Conservation (phyloP, 2,797 vertebrate genomes). For the Pseudomugil tenellus region DNA sequence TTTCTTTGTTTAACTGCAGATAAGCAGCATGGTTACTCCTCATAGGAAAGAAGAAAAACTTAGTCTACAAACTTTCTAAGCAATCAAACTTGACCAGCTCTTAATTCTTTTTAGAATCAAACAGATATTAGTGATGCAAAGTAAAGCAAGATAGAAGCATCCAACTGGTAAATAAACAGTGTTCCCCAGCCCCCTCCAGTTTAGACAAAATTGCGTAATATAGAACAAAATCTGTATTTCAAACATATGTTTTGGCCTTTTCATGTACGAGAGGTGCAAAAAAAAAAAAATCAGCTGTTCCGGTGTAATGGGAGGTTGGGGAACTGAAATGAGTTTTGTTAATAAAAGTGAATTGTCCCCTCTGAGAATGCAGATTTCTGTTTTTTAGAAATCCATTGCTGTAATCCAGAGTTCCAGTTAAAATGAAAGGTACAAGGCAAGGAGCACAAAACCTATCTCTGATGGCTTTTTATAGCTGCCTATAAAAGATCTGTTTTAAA, state of each 20-base stretch:
- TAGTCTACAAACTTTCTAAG: slow-evolving; percentile 39
- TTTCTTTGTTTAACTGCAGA: slow-evolving; percentile 48
- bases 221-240: slow-evolving; percentile 21
- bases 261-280: slow-evolving; percentile 44
- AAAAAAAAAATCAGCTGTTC: slow-evolving; percentile 44
- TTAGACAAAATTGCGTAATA: slow-evolving; percentile 20
- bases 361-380: slow-evolving; percentile 73
- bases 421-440: slow-evolving; percentile 55
- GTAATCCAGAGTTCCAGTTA: slow-evolving; percentile 52
- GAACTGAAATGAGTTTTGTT: slow-evolving; percentile 75
- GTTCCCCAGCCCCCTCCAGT: slow-evolving; percentile 1
- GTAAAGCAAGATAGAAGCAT: slow-evolving; percentile 6
- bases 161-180: slow-evolving; percentile 6
- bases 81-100: slow-evolving; percentile 14
- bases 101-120: slow-evolving; percentile 8
- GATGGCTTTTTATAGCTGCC: slow-evolving; percentile 21
- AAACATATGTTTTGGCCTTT: slow-evolving; percentile 30
- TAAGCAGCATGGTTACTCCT: slow-evolving; percentile 39
- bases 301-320: slow-evolving; percentile 74
- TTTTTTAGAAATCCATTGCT: slow-evolving; percentile 57
- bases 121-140: slow-evolving; percentile 7
- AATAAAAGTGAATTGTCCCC: slow-evolving; percentile 66
- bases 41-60: slow-evolving; percentile 28
- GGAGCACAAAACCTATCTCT: slow-evolving; percentile 48
- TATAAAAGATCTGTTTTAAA: slow-evolving; percentile 21